Base-by-base conservation (phyloP, 1,140 invertebrate species). In the Doryteuthis pealeii region DNA sequence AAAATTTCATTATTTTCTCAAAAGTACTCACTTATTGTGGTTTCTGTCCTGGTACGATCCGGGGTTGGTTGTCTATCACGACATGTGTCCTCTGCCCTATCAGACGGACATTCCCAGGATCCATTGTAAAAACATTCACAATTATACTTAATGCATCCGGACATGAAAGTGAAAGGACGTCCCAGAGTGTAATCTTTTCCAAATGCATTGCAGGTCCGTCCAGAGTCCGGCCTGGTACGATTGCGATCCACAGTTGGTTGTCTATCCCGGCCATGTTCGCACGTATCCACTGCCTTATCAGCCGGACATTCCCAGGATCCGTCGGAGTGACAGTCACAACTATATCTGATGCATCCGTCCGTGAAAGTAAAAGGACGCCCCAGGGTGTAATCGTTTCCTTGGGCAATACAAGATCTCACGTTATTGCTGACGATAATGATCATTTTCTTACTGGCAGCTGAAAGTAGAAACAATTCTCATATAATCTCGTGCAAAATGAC, bases 71-170 rank as follows among this genome's bases (percentile, higher is more conserved):
- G n/a, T n/a, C n/a, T n/a, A n/a, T n/a, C 4, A 10, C 35, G 58
- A 30, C 58, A 62, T 4, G 15, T 62, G 15, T 62, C 3, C 15
- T 30, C 28, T 3, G 22, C 3, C 2, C 28, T 3, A 4, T 62
- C 22, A 3, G 58, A n/a, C 1, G 77, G 77, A 33, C 77, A 78
- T 12, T 74, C 69, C 71, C 77, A 74, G 2, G 43, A 31, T 1
- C 77, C 80, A 31, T 77, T 75, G 43, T 72, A 77, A 26, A 45
- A 33, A 71, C 80, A 81, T 49, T 68, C 26, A 69, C 80, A 81
- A 3, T 75, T 49, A 40, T 74, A 78, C 22, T 49, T 26, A 10
- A 45, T 58, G 68, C 77, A 78, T 12, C 74, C 77, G 49, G 40
- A 31, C 15, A 58, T 67, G 14, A 74, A 62, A 15, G 79, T 74